Evolutionary conservation across 2,113 vertebrate genomes (phyloP).

Genomic region (Anguilla japonica): DNA sequence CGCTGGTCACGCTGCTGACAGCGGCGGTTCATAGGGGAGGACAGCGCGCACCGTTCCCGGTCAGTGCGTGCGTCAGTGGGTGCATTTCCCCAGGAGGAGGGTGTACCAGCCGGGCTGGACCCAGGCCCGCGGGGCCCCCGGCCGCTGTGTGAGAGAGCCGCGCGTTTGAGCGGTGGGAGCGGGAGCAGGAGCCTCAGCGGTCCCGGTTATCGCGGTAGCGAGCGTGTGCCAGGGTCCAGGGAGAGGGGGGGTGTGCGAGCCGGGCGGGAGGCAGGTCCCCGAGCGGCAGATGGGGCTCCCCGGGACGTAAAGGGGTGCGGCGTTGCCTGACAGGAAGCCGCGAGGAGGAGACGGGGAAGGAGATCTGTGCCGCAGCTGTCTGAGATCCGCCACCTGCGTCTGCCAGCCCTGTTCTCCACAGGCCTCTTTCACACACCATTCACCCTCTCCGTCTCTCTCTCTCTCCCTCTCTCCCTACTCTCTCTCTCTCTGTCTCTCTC

Average conservation of each 20-base stretch:
- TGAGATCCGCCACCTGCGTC: slow-evolving; percentile 65
- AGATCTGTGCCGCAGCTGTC: slow-evolving; percentile 68
- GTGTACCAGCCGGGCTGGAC: not conserved
- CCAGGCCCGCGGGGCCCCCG: too few species aligned
- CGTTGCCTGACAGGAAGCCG: slow-evolving; percentile 63
- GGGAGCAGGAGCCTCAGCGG: not conserved
- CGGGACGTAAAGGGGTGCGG: slow-evolving; percentile 57
- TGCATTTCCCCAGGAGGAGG: not conserved
- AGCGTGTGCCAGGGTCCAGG: slow-evolving; percentile 35
- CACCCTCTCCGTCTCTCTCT: not conserved
- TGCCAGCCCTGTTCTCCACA: slow-evolving; percentile 37
- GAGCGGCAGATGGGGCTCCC: slow-evolving; percentile 64
- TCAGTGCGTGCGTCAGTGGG: slow-evolving; percentile 48
- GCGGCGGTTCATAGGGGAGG: not conserved
- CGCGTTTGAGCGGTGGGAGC: not conserved
- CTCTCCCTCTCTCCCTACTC: not conserved
- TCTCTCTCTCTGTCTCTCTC: not conserved
- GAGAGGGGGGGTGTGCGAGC: slow-evolving; percentile 35
- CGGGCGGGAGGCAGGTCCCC: slow-evolving; percentile 42
- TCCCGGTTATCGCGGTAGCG: not conserved
- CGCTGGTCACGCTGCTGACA: slow-evolving; percentile 34
- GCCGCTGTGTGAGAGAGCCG: slow-evolving; percentile 37
- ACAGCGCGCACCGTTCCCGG: not conserved
- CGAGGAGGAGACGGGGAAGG: slow-evolving; percentile 60
- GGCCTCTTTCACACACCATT: not conserved